Evolutionary conservation across 2,797 vertebrate species (phyloP).

Genomic region (Pachyuromys duprasi): DNA sequence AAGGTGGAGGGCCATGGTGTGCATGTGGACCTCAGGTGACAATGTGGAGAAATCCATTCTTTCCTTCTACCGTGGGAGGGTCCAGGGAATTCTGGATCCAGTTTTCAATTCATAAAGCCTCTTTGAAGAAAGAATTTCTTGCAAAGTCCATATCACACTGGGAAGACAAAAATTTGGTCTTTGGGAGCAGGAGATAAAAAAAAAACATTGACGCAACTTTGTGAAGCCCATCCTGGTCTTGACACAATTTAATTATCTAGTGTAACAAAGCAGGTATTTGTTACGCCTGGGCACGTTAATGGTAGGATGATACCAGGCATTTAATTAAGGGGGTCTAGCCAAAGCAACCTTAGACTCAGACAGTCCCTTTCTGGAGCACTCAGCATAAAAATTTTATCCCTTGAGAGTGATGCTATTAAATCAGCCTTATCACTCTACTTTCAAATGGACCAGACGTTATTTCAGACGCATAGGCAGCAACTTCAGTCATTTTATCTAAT

Average conservation of each 20-base stretch:
- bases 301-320: slow-evolving; percentile 86
- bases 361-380: slow-evolving; percentile 81
- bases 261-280: slow-evolving; percentile 85
- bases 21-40: background rate
- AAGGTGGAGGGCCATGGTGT: no score
- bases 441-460: slow-evolving; percentile 86
- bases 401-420: slow-evolving; percentile 90
- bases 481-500: slow-evolving; percentile 85
- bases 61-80: background rate
- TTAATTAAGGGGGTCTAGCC: slow-evolving; percentile 90
- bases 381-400: slow-evolving; percentile 80
- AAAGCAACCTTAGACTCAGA: slow-evolving; percentile 81
- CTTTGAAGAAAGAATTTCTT: background rate
- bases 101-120: background rate
- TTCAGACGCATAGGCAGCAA: slow-evolving; percentile 84
- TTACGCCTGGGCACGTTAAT: slow-evolving; percentile 87
- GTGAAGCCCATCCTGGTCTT: slow-evolving; percentile 14
- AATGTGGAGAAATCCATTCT: background rate
- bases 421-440: slow-evolving; percentile 90
- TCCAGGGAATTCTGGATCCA: background rate
- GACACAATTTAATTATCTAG: slow-evolving; percentile 83
- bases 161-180: slow-evolving; percentile 18
- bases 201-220: background rate
- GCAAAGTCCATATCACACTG: slow-evolving; percentile 21
- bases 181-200: background rate